phyloP scores from a whole-genome alignment of 1,140 invertebrate species.

The Sipha flava region DNA sequence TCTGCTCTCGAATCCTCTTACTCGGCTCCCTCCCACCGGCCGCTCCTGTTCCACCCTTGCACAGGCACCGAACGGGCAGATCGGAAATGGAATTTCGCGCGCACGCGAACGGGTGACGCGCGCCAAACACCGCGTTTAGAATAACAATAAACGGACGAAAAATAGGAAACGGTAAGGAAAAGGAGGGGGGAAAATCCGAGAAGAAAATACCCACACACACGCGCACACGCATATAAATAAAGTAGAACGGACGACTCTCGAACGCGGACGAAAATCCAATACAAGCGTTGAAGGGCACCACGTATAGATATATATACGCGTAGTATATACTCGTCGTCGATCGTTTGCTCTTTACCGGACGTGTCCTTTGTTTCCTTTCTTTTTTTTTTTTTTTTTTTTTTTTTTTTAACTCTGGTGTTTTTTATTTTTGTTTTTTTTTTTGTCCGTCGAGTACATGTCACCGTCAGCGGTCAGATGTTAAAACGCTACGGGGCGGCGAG shows the following conservation, averaged over 20 bases:
- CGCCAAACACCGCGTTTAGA: no score
- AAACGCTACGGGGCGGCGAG: neutral
- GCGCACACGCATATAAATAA: neutral
- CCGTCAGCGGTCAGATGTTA: conserved; percentile 24
- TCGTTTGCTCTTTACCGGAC: conserved; percentile 23
- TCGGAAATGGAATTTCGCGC: no score
- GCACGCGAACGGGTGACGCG: no score
- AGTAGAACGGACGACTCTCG: neutral
- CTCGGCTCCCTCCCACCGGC: no score
- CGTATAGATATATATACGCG: neutral
- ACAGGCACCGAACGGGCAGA: no score
- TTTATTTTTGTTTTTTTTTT: neutral
- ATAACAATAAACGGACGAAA: neutral
- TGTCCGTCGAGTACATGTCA: conserved; percentile 22
- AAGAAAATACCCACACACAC: no score
- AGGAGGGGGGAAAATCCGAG: neutral
- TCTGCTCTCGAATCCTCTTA: no score
- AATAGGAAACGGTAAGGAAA: no score
- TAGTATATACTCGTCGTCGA: neutral
- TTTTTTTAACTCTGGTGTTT: neutral
- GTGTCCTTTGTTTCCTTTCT: conserved; percentile 7
- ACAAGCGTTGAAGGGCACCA: neutral
- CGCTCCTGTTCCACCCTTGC: no score
- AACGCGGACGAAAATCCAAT: neutral
- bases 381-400: neutral